A percentile compares a stretch with the other conserved stretches of the same genome.
phyloP scores from a whole-genome alignment of 92 coral and sea anemone genomes.

The Paragorgia papillata region DNA sequence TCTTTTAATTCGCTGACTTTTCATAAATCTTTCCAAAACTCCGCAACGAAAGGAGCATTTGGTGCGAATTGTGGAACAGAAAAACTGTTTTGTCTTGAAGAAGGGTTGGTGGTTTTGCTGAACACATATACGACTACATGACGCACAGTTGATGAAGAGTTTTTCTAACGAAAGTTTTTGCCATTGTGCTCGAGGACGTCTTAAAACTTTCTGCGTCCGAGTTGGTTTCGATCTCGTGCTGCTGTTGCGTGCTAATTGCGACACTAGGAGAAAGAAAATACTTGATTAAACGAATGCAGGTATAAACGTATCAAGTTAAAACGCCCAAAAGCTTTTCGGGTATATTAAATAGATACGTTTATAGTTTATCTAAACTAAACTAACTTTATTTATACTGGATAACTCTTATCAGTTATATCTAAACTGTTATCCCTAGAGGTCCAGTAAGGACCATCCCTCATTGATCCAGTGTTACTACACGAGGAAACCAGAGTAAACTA shows the following conservation, averaged over 20 bases:
- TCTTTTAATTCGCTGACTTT: background rate
- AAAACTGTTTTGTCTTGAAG: background rate
- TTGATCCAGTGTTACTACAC: too few species aligned
- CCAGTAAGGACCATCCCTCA: too few species aligned
- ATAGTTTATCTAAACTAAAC: too few species aligned
- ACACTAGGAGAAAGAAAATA: background rate
- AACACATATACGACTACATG: slow-evolving; percentile 52
- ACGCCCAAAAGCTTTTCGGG: too few species aligned
- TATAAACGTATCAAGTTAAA: too few species aligned
- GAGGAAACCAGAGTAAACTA: too few species aligned
- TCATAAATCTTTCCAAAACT: background rate
- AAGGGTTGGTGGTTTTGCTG: slow-evolving; percentile 28
- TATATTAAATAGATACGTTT: too few species aligned
- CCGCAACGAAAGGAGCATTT: slow-evolving; percentile 49
- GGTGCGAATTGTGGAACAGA: slow-evolving; percentile 51
- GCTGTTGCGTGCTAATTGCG: background rate
- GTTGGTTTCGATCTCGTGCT: background rate
- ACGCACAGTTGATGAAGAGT: slow-evolving; percentile 19
- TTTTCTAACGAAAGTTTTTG: background rate
- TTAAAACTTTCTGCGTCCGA: background rate
- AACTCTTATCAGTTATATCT: too few species aligned
- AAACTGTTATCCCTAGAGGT: too few species aligned
- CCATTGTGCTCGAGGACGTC: background rate
- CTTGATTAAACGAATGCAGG: too few species aligned
- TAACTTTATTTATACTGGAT: too few species aligned